These are phyloP conservation scores for Netelia virgata DNA, from an alignment of 2,888 invertebrate species.

Conservation along the genomic window DNA sequence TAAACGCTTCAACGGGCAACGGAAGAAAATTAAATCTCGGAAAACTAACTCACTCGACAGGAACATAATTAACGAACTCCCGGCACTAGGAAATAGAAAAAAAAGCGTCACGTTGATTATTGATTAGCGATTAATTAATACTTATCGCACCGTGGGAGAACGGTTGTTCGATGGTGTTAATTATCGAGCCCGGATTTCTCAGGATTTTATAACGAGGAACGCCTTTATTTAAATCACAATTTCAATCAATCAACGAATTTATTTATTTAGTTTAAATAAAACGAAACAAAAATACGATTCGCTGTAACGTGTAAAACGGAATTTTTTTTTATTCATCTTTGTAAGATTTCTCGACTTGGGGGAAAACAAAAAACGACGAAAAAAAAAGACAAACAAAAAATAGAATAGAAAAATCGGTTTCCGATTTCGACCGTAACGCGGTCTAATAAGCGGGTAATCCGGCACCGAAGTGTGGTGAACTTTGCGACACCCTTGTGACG, in stretches of 20 bases:
- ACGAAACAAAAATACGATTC: too few species aligned
- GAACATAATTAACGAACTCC: constrained; percentile 4
- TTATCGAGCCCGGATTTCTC: too few species aligned
- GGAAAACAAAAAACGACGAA: not conserved
- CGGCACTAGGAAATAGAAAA: too few species aligned
- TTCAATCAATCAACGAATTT: too few species aligned
- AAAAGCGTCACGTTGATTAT: not conserved
- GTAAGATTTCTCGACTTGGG: too few species aligned
- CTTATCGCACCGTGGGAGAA: not conserved
- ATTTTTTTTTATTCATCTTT: too few species aligned
- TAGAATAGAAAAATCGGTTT: constrained; percentile 47
- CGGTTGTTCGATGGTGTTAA: too few species aligned
- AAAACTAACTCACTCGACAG: not conserved
- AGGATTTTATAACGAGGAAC: too few species aligned
- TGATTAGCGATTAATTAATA: not conserved
- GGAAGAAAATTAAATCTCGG: constrained; percentile 52
- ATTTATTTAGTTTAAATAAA: too few species aligned
- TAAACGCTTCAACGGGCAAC: constrained; percentile 51
- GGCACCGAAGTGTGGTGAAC: constrained; percentile 66
- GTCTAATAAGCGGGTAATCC: constrained; percentile 68
- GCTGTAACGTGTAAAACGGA: too few species aligned
- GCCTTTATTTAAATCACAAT: too few species aligned
- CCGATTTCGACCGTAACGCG: constrained; percentile 46
- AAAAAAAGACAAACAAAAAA: not conserved
- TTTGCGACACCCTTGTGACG: constrained; percentile 65